A percentile compares a stretch with the other conserved stretches of the same genome.
These are phyloP conservation scores for Ophion slaviceki DNA, from an alignment of 2,888 invertebrate species.

Conservation along the genomic window DNA sequence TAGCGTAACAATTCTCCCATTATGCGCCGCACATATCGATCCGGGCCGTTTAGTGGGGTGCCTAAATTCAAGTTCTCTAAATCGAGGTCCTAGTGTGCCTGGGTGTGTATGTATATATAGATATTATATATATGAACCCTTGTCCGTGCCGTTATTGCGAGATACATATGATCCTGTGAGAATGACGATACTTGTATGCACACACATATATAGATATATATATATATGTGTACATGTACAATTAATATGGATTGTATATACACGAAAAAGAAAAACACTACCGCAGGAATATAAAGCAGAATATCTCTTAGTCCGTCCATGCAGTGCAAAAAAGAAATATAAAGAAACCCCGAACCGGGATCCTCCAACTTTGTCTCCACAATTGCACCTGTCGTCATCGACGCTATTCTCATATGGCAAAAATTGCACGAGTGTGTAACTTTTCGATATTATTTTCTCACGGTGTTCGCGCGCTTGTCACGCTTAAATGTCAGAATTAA, in stretches of 20 bases:
- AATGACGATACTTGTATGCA: slow-evolving; percentile 33
- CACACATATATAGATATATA: too few relatives aligned
- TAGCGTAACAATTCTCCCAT: neutral
- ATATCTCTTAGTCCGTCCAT: slow-evolving; percentile 70
- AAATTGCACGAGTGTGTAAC: neutral
- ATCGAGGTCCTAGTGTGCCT: neutral
- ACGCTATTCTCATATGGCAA: slow-evolving; percentile 22
- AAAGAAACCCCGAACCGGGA: slow-evolving; percentile 33
- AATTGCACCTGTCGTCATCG: slow-evolving; percentile 43
- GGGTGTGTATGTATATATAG: neutral
- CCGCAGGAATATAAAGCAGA: slow-evolving; percentile 51
- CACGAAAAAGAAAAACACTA: slow-evolving; percentile 37
- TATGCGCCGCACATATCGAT: neutral
- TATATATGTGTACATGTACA: slow-evolving; percentile 18
- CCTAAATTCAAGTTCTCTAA: neutral
- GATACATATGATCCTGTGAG: slow-evolving; percentile 52
- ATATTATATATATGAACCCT: slow-evolving; percentile 2
- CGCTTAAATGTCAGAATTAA: neutral
- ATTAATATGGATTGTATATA: slow-evolving; percentile 61
- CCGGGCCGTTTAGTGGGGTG: neutral
- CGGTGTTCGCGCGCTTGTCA: neutral
- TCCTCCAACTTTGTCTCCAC: slow-evolving; percentile 26
- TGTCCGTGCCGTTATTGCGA: slow-evolving; percentile 64
- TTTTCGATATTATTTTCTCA: neutral
- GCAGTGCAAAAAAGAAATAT: slow-evolving; percentile 55